Base-by-base conservation (phyloP, 2,797 vertebrate genomes). In the Arctocebus calabarensis region DNA sequence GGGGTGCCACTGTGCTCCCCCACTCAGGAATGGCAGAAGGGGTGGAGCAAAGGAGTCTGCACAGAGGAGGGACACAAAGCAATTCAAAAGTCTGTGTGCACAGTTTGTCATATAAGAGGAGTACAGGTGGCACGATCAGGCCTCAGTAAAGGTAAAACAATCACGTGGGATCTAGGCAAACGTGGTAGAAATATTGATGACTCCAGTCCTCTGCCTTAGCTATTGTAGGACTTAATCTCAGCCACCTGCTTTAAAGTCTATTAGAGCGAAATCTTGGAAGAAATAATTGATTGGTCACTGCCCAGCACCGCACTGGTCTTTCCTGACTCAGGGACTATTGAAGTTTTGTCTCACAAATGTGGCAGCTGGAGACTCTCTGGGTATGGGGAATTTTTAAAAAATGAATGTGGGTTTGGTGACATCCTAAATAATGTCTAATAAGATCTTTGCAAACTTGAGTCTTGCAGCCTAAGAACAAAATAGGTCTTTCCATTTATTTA, bases 211-310 rank as follows among this genome's bases (percentile, higher is more conserved):
- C 77, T 19, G 25, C 34, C 77, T 61, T 90, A 45, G 34, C 27
- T 87, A 48, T 71, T 64, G 52, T 20, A 27, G 74, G 25, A 83
- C 48, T 84, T 73, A 20, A 87, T 92, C 12, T 68, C 34, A 57
- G n/a, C n/a, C 23, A 73, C 2, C 6, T 77, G 32, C 61, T 85
- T 74, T 85, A 59, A 97, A 95, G 52, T 79, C 59, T 79, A n/a
- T 62, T 43, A 57, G 64, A 89, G 93, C 25, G 75, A 7, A 95
- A 79, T 92, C 45, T 73, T 90, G n/a, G 23, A 43, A 70, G 64
- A 90, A 92, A 75, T 86, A 62, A 79, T 55, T 92, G 74, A 62
- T 32, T 89, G 74, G 16, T 74, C 14, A 62, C 52, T 77, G 74
- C 34, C 4, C 25, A 90, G 16, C 5, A 25, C 57, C 20, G 1